Conservation (phyloP, 1,140 invertebrate genomes). For the Lineus longissimus region DNA sequence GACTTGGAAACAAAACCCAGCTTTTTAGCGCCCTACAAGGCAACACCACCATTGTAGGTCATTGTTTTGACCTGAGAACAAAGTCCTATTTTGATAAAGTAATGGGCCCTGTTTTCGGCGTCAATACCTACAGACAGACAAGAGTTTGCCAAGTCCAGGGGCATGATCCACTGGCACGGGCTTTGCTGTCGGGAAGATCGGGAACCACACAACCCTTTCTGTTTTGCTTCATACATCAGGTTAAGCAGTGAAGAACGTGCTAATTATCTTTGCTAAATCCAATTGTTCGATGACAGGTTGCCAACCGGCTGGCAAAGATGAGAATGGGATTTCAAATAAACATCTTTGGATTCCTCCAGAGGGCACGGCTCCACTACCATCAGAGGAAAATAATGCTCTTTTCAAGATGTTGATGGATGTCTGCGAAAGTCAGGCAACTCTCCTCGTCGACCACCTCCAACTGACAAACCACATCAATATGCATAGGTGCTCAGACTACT, state of each 20-base stretch:
- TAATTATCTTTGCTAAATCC: conserved; percentile 1
- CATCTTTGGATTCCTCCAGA: conserved; percentile 22
- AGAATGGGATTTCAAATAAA: conserved; percentile 18
- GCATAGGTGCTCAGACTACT: conserved; percentile 22
- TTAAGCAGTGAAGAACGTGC: conserved; percentile 19
- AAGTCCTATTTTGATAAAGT: conserved; percentile 11
- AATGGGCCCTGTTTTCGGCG: conserved; percentile 16
- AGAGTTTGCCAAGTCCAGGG: conserved; percentile 22
- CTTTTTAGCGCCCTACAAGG: not conserved
- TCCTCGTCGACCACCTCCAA: conserved; percentile 16
- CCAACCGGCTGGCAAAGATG: conserved; percentile 20
- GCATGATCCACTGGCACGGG: conserved; percentile 25
- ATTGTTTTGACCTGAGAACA: conserved; percentile 25
- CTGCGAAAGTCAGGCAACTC: conserved; percentile 12
- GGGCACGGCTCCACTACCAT: conserved; percentile 13
- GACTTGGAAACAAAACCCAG: not conserved
- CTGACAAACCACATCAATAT: conserved; percentile 18
- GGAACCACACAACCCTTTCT: conserved; percentile 23
- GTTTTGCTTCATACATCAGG: conserved; percentile 19
- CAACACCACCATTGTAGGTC: not conserved
- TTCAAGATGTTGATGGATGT: conserved; percentile 22
- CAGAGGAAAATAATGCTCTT: conserved; percentile 16
- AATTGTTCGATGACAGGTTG: conserved; percentile 17
- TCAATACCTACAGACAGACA: conserved; percentile 21
- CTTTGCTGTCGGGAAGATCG: conserved; percentile 21